Percentiles rank a stretch among this genome's conserved stretches.
These are phyloP conservation scores for Macrocentrus cingulum DNA, from an alignment of 1,140 invertebrate species.

Conservation along the genomic window DNA sequence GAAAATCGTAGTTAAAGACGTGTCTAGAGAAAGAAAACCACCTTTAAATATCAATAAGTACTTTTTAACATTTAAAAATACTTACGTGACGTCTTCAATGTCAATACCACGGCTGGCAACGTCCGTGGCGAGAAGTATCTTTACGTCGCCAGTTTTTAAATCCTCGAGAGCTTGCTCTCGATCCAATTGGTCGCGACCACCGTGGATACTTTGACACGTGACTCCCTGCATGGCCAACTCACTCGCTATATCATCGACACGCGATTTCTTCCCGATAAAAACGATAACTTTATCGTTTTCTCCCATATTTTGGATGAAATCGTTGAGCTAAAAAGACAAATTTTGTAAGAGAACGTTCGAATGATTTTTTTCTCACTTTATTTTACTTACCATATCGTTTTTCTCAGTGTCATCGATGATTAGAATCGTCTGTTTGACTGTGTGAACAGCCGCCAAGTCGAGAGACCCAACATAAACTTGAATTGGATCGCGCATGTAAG, in stretches of 20 bases:
- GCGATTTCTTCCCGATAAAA: constrained; percentile 83
- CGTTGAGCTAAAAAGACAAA: constrained; percentile 53
- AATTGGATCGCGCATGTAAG: constrained; percentile 85
- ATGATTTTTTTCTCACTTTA: constrained; percentile 12
- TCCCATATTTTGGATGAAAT: constrained; percentile 68
- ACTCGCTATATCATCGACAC: constrained; percentile 78
- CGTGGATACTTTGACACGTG: constrained; percentile 79
- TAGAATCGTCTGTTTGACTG: constrained; percentile 75
- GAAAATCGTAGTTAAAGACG: constrained; percentile 89
- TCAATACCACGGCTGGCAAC: constrained; percentile 90
- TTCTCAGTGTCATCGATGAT: constrained; percentile 77
- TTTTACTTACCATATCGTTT: constrained; percentile 56
- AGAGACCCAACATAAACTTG: constrained; percentile 87
- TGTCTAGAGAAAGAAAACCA: constrained; percentile 57
- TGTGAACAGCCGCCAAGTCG: constrained; percentile 82
- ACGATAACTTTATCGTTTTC: constrained; percentile 80
- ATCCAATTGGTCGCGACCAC: constrained; percentile 84
- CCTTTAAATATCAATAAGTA: background rate
- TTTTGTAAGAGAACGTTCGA: constrained; percentile 8
- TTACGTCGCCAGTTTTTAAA: constrained; percentile 72
- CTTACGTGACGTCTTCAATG: constrained; percentile 88
- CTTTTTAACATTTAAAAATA: constrained; percentile 31
- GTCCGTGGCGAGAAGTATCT: constrained; percentile 92
- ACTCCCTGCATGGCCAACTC: constrained; percentile 72
- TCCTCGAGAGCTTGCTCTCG: constrained; percentile 83